phyloP scores from a whole-genome alignment of 1,140 invertebrate species.

The Drosophila oshimai region DNA sequence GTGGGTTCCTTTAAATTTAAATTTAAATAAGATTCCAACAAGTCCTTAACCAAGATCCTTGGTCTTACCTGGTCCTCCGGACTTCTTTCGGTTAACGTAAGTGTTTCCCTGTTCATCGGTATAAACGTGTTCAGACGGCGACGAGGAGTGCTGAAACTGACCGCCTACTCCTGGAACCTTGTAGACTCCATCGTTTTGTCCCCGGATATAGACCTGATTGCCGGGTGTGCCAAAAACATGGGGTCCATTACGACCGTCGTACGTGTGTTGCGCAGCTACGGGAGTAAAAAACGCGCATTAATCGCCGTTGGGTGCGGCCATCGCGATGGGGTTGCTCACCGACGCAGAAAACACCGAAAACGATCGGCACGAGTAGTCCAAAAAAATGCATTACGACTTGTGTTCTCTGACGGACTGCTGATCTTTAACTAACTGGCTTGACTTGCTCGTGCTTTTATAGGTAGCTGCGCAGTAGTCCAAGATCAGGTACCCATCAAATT shows the following conservation, averaged over 20 bases:
- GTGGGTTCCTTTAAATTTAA: not conserved
- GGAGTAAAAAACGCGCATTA: not conserved
- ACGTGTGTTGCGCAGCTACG: constrained; percentile 22
- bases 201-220: constrained; percentile 46
- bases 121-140: constrained; percentile 21
- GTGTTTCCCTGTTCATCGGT: constrained; percentile 41
- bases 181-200: constrained; percentile 39
- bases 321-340: constrained; percentile 7
- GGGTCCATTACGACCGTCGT: constrained; percentile 44
- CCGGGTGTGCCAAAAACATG: constrained; percentile 38
- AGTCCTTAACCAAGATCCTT: not conserved
- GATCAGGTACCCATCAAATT: constrained; percentile 22
- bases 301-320: not conserved
- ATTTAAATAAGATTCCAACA: not conserved
- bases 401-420: not conserved
- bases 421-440: constrained; percentile 28
- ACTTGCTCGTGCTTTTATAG: constrained; percentile 32
- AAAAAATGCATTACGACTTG: constrained; percentile 9
- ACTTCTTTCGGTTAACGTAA: constrained; percentile 11
- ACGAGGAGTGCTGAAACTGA: constrained; percentile 24
- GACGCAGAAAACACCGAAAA: constrained; percentile 11
- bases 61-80: not conserved
- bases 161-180: constrained; percentile 42
- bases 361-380: constrained; percentile 17
- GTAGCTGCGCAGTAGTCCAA: constrained; percentile 22